Conservation (phyloP, 2,888 invertebrate species). For the Nephrotoma guestfalica region DNA sequence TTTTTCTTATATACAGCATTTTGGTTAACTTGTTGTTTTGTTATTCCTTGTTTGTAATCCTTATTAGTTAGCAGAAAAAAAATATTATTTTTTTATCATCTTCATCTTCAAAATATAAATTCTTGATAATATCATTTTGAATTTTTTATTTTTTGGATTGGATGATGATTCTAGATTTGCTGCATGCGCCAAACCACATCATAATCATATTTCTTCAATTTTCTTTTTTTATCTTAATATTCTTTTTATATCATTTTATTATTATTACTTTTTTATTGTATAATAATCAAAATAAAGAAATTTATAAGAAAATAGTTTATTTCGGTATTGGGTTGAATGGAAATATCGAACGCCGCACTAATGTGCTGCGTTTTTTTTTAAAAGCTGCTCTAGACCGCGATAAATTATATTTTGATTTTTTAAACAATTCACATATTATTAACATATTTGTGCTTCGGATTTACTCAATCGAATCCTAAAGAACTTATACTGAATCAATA, state of each 20-base stretch:
- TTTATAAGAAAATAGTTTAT: neutral
- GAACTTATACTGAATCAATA: no score
- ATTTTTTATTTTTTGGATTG: neutral
- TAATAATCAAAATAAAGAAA: neutral
- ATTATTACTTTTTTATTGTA: neutral
- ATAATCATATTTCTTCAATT: neutral
- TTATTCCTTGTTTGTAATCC: neutral
- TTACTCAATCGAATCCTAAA: no score
- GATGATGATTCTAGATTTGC: neutral
- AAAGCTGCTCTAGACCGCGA: no score
- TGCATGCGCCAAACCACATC: neutral
- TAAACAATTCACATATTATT: no score
- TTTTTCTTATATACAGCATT: neutral
- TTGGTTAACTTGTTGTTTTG: neutral
- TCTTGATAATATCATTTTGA: neutral
- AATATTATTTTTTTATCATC: neutral
- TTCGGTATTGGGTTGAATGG: neutral
- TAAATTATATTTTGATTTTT: no score
- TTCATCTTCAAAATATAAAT: neutral
- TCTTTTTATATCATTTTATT: neutral
- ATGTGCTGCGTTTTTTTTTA: no score
- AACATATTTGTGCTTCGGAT: no score
- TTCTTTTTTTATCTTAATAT: neutral
- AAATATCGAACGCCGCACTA: neutral
- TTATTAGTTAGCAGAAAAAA: neutral